phyloP scores from a whole-genome alignment of 37 sponge, comb jelly and placozoan genomes.

The Eunapius fragilis region DNA sequence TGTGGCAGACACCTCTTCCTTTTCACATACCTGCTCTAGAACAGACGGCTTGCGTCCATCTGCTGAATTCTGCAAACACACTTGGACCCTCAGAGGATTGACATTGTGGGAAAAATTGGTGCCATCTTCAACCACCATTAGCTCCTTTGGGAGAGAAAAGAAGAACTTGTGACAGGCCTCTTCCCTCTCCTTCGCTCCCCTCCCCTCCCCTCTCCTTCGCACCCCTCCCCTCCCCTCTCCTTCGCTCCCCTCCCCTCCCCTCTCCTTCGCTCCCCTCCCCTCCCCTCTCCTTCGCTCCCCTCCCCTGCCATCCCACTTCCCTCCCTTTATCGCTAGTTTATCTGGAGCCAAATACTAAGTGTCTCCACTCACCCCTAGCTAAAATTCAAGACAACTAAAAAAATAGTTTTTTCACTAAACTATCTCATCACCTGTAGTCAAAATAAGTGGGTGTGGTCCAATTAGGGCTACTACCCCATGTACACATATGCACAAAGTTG shows the following conservation, averaged over 20 bases:
- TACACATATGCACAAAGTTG: no score
- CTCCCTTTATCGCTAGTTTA: no score
- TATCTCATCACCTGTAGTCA: no score
- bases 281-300: not conserved
- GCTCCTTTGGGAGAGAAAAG: conserved; percentile 19
- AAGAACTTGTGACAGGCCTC: no score
- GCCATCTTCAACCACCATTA: conserved; percentile 44
- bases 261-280: not conserved
- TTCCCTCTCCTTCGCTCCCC: not conserved
- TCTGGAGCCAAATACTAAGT: no score
- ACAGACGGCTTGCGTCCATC: not conserved
- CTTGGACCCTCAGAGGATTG: conserved; percentile 59
- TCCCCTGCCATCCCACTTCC: no score
- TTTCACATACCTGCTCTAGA: conserved; percentile 32
- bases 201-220: not conserved
- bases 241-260: not conserved
- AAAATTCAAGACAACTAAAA: no score
- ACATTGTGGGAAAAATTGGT: conserved; percentile 17
- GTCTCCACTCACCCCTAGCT: no score
- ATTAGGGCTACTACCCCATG: no score
- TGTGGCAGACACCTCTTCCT: not conserved
- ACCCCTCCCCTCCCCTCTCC: not conserved
- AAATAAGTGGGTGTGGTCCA: no score
- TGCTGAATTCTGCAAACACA: conserved; percentile 8
- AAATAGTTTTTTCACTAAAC: no score